phyloP scores from a whole-genome alignment of 2,888 invertebrate species.

The Cylloceria caligata region DNA sequence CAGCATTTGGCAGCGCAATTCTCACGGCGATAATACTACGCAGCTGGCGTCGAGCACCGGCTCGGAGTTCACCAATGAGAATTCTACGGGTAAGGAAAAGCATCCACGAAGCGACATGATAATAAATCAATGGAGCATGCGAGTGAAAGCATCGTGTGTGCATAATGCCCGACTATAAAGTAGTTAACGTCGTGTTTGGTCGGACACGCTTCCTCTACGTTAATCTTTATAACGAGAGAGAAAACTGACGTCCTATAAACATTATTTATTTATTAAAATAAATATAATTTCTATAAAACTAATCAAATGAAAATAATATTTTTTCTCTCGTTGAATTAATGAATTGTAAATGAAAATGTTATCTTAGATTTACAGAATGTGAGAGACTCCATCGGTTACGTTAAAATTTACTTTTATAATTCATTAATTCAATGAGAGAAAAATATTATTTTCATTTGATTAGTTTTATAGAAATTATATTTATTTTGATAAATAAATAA shows the following conservation, averaged over 20 bases:
- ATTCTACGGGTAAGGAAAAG: constrained; percentile 64
- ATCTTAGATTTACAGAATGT: too few relatives aligned
- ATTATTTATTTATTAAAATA: background rate
- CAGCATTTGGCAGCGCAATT: constrained; percentile 73
- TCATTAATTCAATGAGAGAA: too few relatives aligned
- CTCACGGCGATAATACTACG: constrained; percentile 60
- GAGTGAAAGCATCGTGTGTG: background rate
- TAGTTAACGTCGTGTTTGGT: constrained; percentile 7
- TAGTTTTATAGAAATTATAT: too few relatives aligned
- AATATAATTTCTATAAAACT: too few relatives aligned
- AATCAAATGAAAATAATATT: too few relatives aligned
- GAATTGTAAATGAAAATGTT: too few relatives aligned
- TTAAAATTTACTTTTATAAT: too few relatives aligned
- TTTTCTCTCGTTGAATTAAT: too few relatives aligned
- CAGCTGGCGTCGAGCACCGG: constrained; percentile 66
- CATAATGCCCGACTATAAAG: constrained; percentile 12
- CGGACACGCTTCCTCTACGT: background rate
- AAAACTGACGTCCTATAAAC: background rate
- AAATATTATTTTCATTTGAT: too few relatives aligned
- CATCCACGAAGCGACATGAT: constrained; percentile 9
- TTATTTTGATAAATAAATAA: too few relatives aligned
- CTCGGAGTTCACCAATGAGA: constrained; percentile 69
- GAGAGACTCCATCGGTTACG: too few relatives aligned
- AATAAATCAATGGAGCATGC: background rate
- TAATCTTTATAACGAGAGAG: background rate